Base-by-base conservation (phyloP, 2,888 invertebrate species). In the Meiosimyza platycephala region DNA sequence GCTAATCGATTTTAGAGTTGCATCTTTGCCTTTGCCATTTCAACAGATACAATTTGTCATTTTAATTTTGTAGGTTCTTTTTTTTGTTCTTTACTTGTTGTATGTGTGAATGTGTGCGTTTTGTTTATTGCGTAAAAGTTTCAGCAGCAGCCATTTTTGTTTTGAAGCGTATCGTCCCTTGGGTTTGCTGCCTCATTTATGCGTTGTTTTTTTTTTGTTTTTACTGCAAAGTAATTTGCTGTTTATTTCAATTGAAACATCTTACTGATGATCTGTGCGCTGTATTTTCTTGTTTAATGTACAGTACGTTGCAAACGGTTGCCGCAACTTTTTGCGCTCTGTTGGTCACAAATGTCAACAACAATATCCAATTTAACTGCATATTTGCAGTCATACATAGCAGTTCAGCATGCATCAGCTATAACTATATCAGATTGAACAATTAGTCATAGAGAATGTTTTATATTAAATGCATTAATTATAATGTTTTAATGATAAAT, bases 311-410 rank as follows among this genome's bases (percentile, higher is more conserved):
- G 51, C 51, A 51, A 64, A 66, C n/a, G 33, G 66, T 55, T 54
- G n/a, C 52, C 62, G 28, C 28, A 47, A 51, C 54, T 51, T 54
- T 50, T 67, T 54, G 16, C 62, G 63, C 63, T 50, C 65, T 52
- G 67, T 51, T 57, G 65, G 65, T 73, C 73, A 73, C 54, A 57
- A 73, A 65, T 73, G 60, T 59, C 48, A 70, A 59, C 64, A 69
- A 51, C 47, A 47, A 22, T 16, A 28, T 55, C n/a, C 33, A 9
- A 55, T 57, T 55, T 16, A 51, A 52, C 51, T 63, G 52, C 54
- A 47, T 52, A 33, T 40, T 40, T 40, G 40, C 6, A 40, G 40
- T 40, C 6, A 40, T 40, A 40, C 7, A 22, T 22, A 22, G 22
- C 40, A 40, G 40, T 40, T 40, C n/a, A 22, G 40, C 6, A 40